A percentile compares a stretch with the other conserved stretches of the same genome.
These are phyloP conservation scores for Adela reaumurella DNA, from an alignment of 2,888 invertebrate genomes.

Conservation along the genomic window DNA sequence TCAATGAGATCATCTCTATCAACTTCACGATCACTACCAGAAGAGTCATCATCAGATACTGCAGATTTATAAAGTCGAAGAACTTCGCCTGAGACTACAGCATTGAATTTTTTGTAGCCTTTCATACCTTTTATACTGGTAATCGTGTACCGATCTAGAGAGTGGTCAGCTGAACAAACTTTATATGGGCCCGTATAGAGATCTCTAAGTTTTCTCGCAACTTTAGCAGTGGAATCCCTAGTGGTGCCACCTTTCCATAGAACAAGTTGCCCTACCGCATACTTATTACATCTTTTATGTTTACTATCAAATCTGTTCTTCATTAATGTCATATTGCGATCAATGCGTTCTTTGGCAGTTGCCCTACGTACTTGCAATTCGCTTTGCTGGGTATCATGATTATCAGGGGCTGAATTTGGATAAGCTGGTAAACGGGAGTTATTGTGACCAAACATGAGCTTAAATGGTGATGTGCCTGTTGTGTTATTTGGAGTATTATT, in stretches of 20 bases:
- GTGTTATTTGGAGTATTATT: no score
- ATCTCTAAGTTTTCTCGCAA: background rate
- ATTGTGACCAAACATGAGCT: no score
- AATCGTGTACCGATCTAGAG: background rate
- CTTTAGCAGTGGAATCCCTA: background rate
- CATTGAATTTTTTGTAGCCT: background rate
- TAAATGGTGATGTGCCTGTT: no score
- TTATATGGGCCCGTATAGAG: background rate
- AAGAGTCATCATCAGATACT: background rate
- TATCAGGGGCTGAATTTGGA: background rate
- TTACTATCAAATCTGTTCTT: background rate
- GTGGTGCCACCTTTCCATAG: background rate
- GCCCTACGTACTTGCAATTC: background rate
- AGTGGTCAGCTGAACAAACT: background rate
- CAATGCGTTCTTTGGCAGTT: background rate
- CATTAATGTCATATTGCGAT: background rate
- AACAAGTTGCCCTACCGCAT: background rate
- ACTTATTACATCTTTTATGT: background rate
- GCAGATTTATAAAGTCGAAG: background rate
- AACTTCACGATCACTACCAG: background rate
- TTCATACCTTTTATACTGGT: background rate
- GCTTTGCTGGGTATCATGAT: background rate
- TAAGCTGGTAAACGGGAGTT: background rate
- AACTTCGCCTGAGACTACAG: background rate
- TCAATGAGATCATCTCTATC: background rate